These are phyloP conservation scores for Andrena dorsata DNA, from an alignment of 2,888 invertebrate species.

Conservation along the genomic window DNA sequence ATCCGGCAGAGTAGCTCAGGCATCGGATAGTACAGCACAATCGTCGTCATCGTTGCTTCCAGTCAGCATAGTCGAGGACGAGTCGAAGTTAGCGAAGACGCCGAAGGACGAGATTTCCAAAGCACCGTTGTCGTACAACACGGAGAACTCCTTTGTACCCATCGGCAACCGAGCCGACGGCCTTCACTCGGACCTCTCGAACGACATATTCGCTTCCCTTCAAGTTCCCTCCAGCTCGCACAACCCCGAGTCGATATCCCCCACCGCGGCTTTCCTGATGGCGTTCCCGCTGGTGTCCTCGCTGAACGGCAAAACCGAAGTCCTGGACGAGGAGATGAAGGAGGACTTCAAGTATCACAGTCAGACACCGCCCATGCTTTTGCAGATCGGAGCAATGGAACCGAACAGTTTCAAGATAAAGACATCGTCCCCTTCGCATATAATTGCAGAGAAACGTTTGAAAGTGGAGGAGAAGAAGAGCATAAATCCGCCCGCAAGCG, in stretches of 20 bases:
- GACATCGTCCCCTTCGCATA: constrained; percentile 57
- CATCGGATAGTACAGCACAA: constrained; percentile 39
- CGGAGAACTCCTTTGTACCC: constrained; percentile 81
- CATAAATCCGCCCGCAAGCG: constrained; percentile 36
- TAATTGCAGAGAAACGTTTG: constrained; percentile 60
- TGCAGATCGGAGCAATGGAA: constrained; percentile 83
- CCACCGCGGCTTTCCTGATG: constrained; percentile 91
- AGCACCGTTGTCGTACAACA: constrained; percentile 76
- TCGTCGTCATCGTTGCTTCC: constrained; percentile 53
- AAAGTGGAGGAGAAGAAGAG: constrained; percentile 60
- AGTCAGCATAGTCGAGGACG: constrained; percentile 53
- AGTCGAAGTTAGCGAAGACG: constrained; percentile 64
- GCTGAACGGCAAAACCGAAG: constrained; percentile 86
- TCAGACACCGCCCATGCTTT: constrained; percentile 83
- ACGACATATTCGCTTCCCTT: constrained; percentile 88
- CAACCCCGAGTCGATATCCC: constrained; percentile 89
- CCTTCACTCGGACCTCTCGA: constrained; percentile 86
- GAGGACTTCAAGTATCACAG: constrained; percentile 84
- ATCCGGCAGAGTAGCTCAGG: constrained; percentile 36
- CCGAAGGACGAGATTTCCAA: constrained; percentile 75
- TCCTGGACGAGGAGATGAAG: constrained; percentile 86
- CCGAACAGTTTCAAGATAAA: constrained; percentile 83
- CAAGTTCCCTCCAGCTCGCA: constrained; percentile 87
- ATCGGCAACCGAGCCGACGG: constrained; percentile 79
- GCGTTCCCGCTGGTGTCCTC: constrained; percentile 91